Percentiles rank a stretch among this genome's conserved stretches.
These are phyloP conservation scores for Electrona antarctica DNA, from an alignment of 2,113 vertebrate genomes.

Conservation along the genomic window DNA sequence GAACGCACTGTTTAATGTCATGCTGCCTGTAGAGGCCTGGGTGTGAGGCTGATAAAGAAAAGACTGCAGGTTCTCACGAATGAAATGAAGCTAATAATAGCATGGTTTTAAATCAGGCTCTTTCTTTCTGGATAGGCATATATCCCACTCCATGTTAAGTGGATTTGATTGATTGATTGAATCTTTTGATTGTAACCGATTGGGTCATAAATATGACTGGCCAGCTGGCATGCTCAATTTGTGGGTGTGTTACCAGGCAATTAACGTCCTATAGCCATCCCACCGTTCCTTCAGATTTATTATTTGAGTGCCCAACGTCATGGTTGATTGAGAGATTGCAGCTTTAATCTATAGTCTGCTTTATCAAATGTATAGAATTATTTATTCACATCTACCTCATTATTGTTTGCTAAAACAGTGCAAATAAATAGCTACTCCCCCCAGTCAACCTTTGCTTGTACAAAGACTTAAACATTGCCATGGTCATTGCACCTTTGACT, in stretches of 20 bases:
- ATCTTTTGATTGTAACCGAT: conserved; percentile 70
- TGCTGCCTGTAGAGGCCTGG: conserved; percentile 57
- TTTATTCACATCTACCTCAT: background rate
- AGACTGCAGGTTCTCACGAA: conserved; percentile 57
- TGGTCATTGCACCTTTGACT: conserved; percentile 8
- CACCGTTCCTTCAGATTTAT: conserved; percentile 63
- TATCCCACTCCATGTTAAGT: conserved; percentile 46
- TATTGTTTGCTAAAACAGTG: too few species aligned
- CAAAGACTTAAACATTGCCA: background rate
- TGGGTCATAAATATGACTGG: conserved; percentile 70
- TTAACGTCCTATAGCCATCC: conserved; percentile 65
- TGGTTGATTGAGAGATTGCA: conserved; percentile 65
- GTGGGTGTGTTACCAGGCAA: conserved; percentile 67
- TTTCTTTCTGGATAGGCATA: conserved; percentile 14
- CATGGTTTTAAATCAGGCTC: conserved; percentile 39
- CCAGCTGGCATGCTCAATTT: conserved; percentile 77
- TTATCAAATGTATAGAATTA: conserved; percentile 24
- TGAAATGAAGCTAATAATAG: conserved; percentile 27
- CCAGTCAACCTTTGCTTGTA: background rate
- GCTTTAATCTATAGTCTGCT: conserved; percentile 58
- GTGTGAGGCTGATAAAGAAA: conserved; percentile 16
- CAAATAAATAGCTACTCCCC: background rate
- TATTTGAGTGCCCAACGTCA: conserved; percentile 58
- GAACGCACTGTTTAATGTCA: conserved; percentile 57
- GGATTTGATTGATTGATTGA: conserved; percentile 68